phyloP scores from a whole-genome alignment of 2,797 vertebrate species.

The Galagoides demidoff region DNA sequence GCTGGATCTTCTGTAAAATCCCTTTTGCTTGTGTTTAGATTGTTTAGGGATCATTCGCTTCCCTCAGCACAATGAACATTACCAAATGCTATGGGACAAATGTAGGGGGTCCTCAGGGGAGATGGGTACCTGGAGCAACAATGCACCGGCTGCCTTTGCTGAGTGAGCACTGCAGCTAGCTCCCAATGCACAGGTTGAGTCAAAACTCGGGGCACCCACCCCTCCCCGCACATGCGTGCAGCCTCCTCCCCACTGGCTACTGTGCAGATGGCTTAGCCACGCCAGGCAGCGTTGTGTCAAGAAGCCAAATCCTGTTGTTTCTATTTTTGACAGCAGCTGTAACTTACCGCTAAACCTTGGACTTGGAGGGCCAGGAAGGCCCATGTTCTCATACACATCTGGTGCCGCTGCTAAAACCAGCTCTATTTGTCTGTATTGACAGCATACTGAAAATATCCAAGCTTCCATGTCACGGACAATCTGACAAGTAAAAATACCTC shows the following conservation, averaged over 20 bases:
- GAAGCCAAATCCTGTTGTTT: neutral
- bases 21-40: neutral
- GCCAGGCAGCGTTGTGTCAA: neutral
- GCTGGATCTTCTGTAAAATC: neutral
- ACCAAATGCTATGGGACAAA: neutral
- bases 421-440: constrained; percentile 76
- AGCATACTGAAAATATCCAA: constrained; percentile 71
- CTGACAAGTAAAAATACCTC: constrained; percentile 70
- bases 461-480: constrained; percentile 68
- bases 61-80: neutral
- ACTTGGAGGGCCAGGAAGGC: constrained; percentile 14
- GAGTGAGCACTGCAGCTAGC: neutral
- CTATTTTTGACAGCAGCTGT: constrained; percentile 54
- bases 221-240: rapidly evolving
- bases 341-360: constrained; percentile 28
- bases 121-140: neutral
- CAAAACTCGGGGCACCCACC: neutral
- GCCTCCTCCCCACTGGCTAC: neutral
- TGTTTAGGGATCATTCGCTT: neutral
- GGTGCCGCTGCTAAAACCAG: constrained; percentile 62
- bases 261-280: neutral
- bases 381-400: constrained; percentile 50
- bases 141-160: neutral
- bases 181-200: neutral
- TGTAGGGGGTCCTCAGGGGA: neutral